Evolutionary conservation across 2,888 invertebrate species (phyloP).

Genomic region (Danaus chrysippus): DNA sequence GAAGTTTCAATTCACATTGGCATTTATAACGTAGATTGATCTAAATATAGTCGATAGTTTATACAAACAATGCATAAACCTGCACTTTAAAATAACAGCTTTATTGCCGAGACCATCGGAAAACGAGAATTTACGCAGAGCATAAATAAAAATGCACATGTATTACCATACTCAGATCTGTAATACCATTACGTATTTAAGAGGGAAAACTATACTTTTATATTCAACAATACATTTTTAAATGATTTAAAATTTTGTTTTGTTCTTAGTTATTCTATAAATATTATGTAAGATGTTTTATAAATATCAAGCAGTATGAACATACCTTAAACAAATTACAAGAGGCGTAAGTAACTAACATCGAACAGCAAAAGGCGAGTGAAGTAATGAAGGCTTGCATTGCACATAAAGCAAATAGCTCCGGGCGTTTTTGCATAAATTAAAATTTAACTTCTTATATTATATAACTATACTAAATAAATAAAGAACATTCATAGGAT

Average conservation of each 20-base stretch:
- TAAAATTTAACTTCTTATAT: neutral
- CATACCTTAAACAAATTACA: constrained; percentile 45
- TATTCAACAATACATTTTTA: neutral
- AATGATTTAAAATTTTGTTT: no score
- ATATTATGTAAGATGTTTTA: neutral
- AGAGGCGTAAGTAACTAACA: constrained; percentile 42
- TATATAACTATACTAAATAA: no score
- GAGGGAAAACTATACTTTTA: neutral
- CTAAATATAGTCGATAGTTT: neutral
- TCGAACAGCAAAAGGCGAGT: constrained; percentile 43
- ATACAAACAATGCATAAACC: constrained; percentile 14
- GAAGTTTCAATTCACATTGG: neutral
- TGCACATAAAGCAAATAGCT: constrained; percentile 50
- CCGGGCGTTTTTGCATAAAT: constrained; percentile 37
- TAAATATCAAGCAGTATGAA: constrained; percentile 10
- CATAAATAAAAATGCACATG: constrained; percentile 21
- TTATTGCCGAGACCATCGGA: constrained; percentile 19
- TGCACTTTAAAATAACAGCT: constrained; percentile 11
- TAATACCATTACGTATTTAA: constrained; percentile 10
- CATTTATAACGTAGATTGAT: neutral
- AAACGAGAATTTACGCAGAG: constrained; percentile 21
- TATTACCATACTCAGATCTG: constrained; percentile 12
- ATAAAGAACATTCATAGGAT: no score
- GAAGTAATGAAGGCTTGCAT: constrained; percentile 57
- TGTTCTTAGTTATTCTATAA: no score